phyloP scores from a whole-genome alignment of 2,113 vertebrate genomes.

The Alouatta palliata region DNA sequence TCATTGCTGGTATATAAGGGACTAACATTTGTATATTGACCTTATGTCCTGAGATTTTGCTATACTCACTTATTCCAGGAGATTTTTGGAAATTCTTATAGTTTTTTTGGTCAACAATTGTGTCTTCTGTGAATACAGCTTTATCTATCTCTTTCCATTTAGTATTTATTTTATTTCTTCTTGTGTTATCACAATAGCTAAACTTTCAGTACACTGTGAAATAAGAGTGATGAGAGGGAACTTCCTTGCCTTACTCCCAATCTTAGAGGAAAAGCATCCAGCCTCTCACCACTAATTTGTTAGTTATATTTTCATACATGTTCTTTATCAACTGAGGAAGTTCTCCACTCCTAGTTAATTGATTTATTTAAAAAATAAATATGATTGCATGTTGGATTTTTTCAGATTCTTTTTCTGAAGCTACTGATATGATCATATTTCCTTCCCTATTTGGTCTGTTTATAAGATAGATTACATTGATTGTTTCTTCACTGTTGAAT shows the following conservation, averaged over 20 bases:
- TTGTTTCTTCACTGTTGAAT: not conserved
- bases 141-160: not conserved
- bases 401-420: not conserved
- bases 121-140: not conserved
- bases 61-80: not conserved
- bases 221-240: not conserved
- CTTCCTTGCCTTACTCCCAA: not conserved
- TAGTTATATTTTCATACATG: not conserved
- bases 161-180: not conserved
- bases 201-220: not conserved
- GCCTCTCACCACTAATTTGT: not conserved
- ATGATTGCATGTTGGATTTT: not conserved
- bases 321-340: not conserved
- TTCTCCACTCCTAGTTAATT: not conserved
- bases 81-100: not conserved
- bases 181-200: not conserved
- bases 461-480: not conserved
- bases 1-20: not conserved
- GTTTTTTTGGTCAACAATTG: not conserved
- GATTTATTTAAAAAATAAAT: not conserved
- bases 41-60: not conserved
- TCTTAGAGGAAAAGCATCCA: not conserved
- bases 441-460: not conserved
- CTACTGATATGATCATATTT: not conserved
- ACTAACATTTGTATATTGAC: not conserved